A percentile compares a stretch with the other conserved stretches of the same genome.
Evolutionary conservation across 2,113 vertebrate species (phyloP).

Genomic region (Eurypyga helias): DNA sequence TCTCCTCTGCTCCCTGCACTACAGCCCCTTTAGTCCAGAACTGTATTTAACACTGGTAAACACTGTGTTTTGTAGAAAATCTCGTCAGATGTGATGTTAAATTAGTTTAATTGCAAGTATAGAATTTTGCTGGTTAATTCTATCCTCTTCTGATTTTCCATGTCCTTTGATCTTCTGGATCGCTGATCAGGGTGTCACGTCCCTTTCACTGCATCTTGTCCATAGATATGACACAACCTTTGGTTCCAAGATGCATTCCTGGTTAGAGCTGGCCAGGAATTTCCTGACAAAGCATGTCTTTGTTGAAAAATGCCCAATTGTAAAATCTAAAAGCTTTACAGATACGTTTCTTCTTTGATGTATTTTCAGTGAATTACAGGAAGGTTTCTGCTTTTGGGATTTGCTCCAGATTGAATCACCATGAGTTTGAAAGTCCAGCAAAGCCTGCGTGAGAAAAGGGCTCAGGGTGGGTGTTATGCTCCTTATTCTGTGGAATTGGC

Average conservation of each 20-base stretch:
- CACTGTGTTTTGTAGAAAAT: not conserved
- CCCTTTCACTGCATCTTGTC: not conserved
- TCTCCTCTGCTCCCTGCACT: not conserved
- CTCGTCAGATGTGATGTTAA: not conserved
- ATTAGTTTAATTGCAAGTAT: not conserved
- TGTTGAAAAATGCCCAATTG: slow-evolving; percentile 16
- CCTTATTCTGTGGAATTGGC: not conserved
- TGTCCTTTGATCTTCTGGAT: slow-evolving; percentile 34
- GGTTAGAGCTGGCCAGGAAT: slow-evolving; percentile 10
- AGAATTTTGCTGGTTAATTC: not conserved
- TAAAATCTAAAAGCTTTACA: not conserved
- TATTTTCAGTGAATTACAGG: not conserved
- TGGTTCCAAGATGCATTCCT: not conserved
- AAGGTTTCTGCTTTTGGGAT: not conserved
- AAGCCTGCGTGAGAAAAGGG: not conserved
- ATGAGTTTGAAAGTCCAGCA: not conserved
- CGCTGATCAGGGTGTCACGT: not conserved
- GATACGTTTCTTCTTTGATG: not conserved
- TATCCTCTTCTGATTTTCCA: not conserved
- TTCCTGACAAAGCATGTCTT: slow-evolving; percentile 9
- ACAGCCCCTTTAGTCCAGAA: not conserved
- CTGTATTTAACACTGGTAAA: not conserved
- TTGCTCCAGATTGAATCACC: not conserved
- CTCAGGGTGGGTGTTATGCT: not conserved
- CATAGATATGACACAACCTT: not conserved